Conservation (phyloP, 2,113 vertebrate genomes). For the Salvelinus sp. region DNA sequence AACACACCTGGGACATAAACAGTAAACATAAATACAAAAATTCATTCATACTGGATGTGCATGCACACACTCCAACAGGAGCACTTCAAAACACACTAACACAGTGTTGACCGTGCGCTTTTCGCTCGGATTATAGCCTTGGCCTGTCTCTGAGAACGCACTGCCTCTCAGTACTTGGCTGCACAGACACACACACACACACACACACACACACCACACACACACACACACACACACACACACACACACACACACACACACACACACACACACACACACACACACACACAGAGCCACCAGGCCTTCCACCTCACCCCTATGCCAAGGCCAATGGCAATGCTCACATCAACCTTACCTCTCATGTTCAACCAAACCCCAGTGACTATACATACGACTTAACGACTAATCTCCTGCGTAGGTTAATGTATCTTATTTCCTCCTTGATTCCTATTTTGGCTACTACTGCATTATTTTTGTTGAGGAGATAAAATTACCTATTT, state of each 20-base stretch:
- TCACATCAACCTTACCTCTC: not conserved
- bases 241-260: too few relatives aligned
- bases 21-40: not conserved
- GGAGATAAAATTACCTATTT: too few relatives aligned
- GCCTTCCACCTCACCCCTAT: not conserved
- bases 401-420: too few relatives aligned
- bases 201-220: too few relatives aligned
- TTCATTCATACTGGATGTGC: not conserved
- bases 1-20: not conserved
- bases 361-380: not conserved
- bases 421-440: too few relatives aligned
- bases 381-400: too few relatives aligned
- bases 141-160: slow-evolving; percentile 10
- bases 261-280: slow-evolving; percentile 6
- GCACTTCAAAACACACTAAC: not conserved
- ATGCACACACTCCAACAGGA: not conserved
- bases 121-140: slow-evolving; percentile 18
- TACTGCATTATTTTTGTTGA: too few relatives aligned
- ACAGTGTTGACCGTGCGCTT: slow-evolving; percentile 15
- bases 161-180: slow-evolving; percentile 19
- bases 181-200: slow-evolving; percentile 9
- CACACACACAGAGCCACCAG: not conserved
- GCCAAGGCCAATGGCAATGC: not conserved
- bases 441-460: too few relatives aligned
- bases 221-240: too few relatives aligned